A percentile compares a stretch with the other conserved stretches of the same genome.
phyloP scores from a whole-genome alignment of 2,113 vertebrate species.

The Phainopepla nitens region DNA sequence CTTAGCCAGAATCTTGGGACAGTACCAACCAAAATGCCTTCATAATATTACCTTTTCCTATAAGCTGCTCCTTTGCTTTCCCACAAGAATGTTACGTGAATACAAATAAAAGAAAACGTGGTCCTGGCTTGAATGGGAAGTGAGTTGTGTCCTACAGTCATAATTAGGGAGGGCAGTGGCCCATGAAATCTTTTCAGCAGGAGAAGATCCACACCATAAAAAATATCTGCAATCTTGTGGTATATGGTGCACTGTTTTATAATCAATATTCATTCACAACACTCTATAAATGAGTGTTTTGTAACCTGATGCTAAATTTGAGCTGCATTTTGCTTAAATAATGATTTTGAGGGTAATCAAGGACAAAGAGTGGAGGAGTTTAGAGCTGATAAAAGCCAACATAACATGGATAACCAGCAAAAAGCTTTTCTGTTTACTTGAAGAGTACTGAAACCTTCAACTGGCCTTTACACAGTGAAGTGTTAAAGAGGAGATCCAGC shows the following conservation, averaged over 20 bases:
- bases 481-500: neutral
- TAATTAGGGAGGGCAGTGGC: conserved; percentile 20
- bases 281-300: neutral
- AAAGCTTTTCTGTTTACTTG: neutral
- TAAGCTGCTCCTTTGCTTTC: neutral
- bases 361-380: neutral
- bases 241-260: neutral
- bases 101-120: conserved; percentile 7
- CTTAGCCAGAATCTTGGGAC: neutral
- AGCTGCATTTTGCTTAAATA: neutral
- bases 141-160: conserved; percentile 8
- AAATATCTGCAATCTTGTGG: conserved; percentile 9
- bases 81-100: conserved; percentile 18
- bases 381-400: neutral
- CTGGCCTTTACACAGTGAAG: neutral
- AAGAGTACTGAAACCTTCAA: conserved; percentile 17
- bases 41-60: neutral
- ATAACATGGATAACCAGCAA: neutral
- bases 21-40: neutral
- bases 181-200: conserved; percentile 28
- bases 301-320: neutral
- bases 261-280: conserved; percentile 52
- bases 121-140: neutral
- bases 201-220: conserved; percentile 19
- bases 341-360: conserved; percentile 7